Base-by-base conservation (phyloP, 2,888 invertebrate species). In the Trichopria drosophilae region DNA sequence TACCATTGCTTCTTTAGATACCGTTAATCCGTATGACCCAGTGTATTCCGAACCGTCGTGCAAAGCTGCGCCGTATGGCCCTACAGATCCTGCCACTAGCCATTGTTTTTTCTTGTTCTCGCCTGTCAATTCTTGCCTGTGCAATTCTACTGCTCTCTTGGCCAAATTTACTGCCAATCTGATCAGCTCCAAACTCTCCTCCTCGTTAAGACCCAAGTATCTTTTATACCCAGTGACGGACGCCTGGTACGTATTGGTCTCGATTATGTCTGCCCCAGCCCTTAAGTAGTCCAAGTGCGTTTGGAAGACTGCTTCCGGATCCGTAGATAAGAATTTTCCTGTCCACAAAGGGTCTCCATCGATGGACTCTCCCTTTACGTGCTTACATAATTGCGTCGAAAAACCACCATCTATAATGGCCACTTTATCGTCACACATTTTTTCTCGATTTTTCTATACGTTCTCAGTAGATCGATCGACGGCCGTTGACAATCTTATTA, bases 31-130 rank as follows among this genome's bases (percentile, higher is more conserved):
- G 69, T 91, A 92, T 53, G 82, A 81, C 13, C 96, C 96, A n/a
- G 85, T 86, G 73, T 96, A 97, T 73, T 97, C 97, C 0, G 95
- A 95, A 9, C 90, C 90, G 73, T 97, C 93, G 68, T 89, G 88
- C 26, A 93, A 79, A 65, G 85, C 87, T 0, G 95, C 95, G 0
- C 95, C 96, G 72, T 91, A 96, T 0, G 96, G 93, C 1, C 96
- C 96, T 53, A 95, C 86, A 0, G 94, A 91, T 0, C 93, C 96
- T 16, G 90, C 91, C 36, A 96, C 82, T 61, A 86, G 70, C 9
- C 90, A 85, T 58, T 72, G 70, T 16, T 58, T 55, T 57, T 69
- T 69, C 5, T 57, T 45, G 1, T 53, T 39, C 1, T 55, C 48
- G 3, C 47, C 45, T 15, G 60, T 44, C 9, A 55, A 62, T 52